Base-by-base conservation (phyloP, 2,888 invertebrate genomes). In the Latrodectus hesperus region DNA sequence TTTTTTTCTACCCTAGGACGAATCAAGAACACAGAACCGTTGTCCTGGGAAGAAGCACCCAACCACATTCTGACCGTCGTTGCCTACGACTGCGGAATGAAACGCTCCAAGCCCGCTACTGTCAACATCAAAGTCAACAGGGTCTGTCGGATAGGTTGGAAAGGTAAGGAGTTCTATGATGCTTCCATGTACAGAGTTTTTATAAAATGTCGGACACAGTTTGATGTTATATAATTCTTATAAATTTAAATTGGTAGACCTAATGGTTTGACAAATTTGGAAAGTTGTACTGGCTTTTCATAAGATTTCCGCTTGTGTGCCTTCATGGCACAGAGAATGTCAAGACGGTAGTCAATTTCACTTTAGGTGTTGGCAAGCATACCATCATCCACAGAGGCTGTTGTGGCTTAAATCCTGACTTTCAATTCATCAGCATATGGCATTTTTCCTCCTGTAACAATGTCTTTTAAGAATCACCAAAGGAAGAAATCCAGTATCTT, bases 31-130 rank as follows among this genome's bases (percentile, higher is more conserved):
- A 98, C 97, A 0, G 97, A 97, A 91, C 96, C 97, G 0, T 93
- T 99, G 91, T 97, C 98, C 91, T 98, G 97, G 93, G 97, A 97
- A 92, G 94, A 96, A 89, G 96, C 96, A 10, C 98, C 98, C 93
- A 99, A 98, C 93, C 98, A 99, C 93, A 98, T 99, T 91, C 94
- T 99, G 76, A 89, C 89, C 17, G 97, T 99, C 88, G 97, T 98
- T 88, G 99, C 99, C 1, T 97, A 97, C 92, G 99, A 99, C 93
- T 99, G 99, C 93, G 99, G 98, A 73, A 98, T 98, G 96, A 96
- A 96, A 92, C 95, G 96, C 92, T 98, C 98, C 0, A 94, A 96
- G 68, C 98, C 98, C 0, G 97, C 98, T 76, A 96, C 98, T 95
- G 98, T 99, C 91, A 99, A 98, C 91, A 96, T 99, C 92, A 97